phyloP scores from a whole-genome alignment of 2,888 invertebrate species.

The Prosapia bicincta region DNA sequence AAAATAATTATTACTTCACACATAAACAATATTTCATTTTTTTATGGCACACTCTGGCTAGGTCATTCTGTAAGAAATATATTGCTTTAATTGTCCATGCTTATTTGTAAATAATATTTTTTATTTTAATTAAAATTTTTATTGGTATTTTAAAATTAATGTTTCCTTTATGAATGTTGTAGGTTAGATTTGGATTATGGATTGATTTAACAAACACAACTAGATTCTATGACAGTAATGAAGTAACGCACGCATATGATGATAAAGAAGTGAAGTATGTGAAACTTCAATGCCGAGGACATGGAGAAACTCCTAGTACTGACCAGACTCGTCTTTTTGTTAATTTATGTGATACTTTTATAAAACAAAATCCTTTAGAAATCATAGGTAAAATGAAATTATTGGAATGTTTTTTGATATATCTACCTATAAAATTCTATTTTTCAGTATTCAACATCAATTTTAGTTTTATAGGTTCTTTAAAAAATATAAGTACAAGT shows the following conservation, averaged over 20 bases:
- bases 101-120: too few species aligned
- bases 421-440: too few species aligned
- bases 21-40: too few species aligned
- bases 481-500: too few species aligned
- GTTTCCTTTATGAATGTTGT: conserved; percentile 35
- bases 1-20: too few species aligned
- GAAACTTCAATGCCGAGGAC: conserved; percentile 87
- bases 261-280: conserved; percentile 71
- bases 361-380: conserved; percentile 73
- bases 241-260: conserved; percentile 49
- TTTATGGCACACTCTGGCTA: not conserved
- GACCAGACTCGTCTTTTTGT: conserved; percentile 88
- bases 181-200: conserved; percentile 91
- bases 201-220: conserved; percentile 95
- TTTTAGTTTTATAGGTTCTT: too few species aligned
- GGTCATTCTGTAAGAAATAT: conserved; percentile 26
- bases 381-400: conserved; percentile 68
- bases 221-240: conserved; percentile 84
- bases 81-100: conserved; percentile 10
- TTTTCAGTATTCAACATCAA: too few species aligned
- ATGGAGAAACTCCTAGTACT: conserved; percentile 83
- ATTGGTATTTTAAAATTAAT: not conserved
- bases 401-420: too few species aligned
- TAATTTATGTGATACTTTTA: conserved; percentile 71
- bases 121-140: not conserved